Evolutionary conservation across 2,888 invertebrate species (phyloP).

Genomic region (Melinopterus prodromus): DNA sequence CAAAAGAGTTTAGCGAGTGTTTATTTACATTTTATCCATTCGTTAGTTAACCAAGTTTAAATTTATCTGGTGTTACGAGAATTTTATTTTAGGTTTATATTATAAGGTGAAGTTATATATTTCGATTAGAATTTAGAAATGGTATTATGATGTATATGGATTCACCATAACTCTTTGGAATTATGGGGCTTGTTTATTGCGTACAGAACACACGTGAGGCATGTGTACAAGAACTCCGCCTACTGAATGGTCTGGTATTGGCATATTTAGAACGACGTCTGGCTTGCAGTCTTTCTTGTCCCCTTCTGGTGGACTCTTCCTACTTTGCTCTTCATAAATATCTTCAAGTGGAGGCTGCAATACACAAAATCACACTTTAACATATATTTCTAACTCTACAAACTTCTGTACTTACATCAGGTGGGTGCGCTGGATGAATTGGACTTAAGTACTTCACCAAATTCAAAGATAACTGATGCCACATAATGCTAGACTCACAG

Average conservation of each 20-base stretch:
- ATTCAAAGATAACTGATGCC: constrained; percentile 90
- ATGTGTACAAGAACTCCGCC: constrained; percentile 90
- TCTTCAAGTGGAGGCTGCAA: constrained; percentile 73
- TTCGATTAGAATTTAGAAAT: background rate
- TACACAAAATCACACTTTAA: constrained; percentile 25
- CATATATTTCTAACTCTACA: background rate
- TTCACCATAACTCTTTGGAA: constrained; percentile 34
- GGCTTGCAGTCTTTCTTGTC: constrained; percentile 73
- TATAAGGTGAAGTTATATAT: background rate
- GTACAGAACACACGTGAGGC: constrained; percentile 85
- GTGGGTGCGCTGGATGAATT: constrained; percentile 74
- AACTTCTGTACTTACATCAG: constrained; percentile 70
- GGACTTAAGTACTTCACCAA: constrained; percentile 83
- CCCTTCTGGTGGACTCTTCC: constrained; percentile 76
- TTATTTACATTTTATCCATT: constrained; percentile 36
- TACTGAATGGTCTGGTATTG: constrained; percentile 78
- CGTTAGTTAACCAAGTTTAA: background rate
- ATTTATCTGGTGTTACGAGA: background rate
- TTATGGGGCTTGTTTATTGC: constrained; percentile 47
- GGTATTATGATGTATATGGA: background rate
- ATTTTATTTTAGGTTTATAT: constrained; percentile 4
- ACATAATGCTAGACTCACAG: constrained; percentile 93
- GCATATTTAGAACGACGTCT: constrained; percentile 70
- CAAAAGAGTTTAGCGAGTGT: constrained; percentile 36
- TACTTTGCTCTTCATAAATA: constrained; percentile 71